These are phyloP conservation scores for Sphenodon punctatus DNA, from an alignment of 2,797 vertebrate species.

Conservation along the genomic window DNA sequence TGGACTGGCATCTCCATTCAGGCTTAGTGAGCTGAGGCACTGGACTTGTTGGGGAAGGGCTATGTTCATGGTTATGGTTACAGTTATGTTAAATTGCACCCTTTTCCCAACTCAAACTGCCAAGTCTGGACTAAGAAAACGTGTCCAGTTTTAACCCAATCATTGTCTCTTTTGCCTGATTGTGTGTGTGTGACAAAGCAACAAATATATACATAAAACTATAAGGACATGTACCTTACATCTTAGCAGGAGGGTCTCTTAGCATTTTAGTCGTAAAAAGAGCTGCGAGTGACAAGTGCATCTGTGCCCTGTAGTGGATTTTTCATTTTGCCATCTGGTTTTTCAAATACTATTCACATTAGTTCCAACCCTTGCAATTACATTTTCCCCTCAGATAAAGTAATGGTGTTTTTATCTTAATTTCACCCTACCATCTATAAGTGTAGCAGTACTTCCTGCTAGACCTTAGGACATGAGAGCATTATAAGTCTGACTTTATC, in stretches of 20 bases:
- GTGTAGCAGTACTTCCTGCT: conserved; percentile 29
- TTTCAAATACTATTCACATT: conserved; percentile 52
- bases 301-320: conserved; percentile 1
- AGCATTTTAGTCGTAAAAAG: background rate
- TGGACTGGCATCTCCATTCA: no score
- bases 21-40: no score
- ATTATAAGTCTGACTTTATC: conserved; percentile 20
- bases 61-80: no score
- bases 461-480: conserved; percentile 25
- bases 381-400: conserved; percentile 37
- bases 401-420: conserved; percentile 54
- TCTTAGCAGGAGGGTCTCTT: background rate
- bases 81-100: no score
- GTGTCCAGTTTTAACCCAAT: no score
- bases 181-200: background rate
- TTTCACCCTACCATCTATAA: conserved; percentile 35
- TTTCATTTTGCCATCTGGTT: background rate
- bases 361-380: conserved; percentile 36
- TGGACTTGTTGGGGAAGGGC: no score
- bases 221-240: accelerated
- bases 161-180: no score
- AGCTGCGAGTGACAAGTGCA: background rate
- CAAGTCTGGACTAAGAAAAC: no score
- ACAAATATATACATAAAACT: background rate
- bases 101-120: no score